These are phyloP conservation scores for Pristionchus maxplancki DNA, from an alignment of 2,888 invertebrate species.

Conservation along the genomic window DNA sequence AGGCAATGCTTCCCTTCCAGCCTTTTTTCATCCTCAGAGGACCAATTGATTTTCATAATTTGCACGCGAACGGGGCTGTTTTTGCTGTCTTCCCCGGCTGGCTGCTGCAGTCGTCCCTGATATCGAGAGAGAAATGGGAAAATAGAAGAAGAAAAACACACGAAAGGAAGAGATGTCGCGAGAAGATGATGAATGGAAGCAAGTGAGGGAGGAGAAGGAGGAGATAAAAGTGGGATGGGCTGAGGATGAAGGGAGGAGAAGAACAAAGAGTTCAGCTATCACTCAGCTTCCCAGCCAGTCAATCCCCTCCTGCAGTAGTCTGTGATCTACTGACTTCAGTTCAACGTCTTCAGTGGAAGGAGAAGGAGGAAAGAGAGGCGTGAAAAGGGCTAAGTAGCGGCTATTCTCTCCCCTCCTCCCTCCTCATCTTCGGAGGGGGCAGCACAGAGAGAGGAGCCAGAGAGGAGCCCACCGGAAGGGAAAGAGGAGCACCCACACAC, in stretches of 20 bases:
- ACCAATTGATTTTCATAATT: conserved; percentile 19
- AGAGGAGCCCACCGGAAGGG: conserved; percentile 13
- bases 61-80: not conserved
- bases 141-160: conserved; percentile 15
- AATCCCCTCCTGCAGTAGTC: not conserved
- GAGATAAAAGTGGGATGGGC: conserved; percentile 23
- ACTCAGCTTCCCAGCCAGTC: not conserved
- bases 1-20: not conserved
- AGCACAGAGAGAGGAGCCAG: not conserved
- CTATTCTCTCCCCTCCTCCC: not conserved
- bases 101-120: not conserved
- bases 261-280: conserved; percentile 33
- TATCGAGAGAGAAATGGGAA: not conserved
- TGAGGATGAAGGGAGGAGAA: not conserved
- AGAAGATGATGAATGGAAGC: conserved; percentile 33
- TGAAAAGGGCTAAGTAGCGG: conserved; percentile 29
- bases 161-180: not conserved
- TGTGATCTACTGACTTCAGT: not conserved
- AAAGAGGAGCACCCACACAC: not conserved
- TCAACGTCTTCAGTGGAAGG: not conserved
- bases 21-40: not conserved
- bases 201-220: conserved; percentile 27
- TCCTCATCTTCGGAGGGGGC: not conserved
- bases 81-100: not conserved
- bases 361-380: not conserved